phyloP scores from a whole-genome alignment of 2,888 invertebrate species.

The Amblyteles armatorius region DNA sequence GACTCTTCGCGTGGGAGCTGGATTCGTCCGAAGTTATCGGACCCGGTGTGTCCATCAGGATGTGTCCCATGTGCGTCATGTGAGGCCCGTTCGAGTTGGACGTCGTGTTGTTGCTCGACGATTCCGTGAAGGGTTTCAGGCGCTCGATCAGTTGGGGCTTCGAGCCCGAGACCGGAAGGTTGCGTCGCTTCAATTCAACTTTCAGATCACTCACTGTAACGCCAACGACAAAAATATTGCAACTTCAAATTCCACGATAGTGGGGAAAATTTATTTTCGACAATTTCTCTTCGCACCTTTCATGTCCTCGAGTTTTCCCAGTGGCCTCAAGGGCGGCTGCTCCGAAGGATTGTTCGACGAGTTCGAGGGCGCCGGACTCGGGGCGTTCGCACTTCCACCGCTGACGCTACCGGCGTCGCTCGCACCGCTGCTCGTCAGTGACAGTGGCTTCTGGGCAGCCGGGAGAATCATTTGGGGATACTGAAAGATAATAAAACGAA shows the following conservation, averaged over 20 bases:
- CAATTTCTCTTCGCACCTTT: slow-evolving; percentile 86
- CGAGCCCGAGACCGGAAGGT: slow-evolving; percentile 97
- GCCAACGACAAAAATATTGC: slow-evolving; percentile 23
- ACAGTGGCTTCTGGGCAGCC: slow-evolving; percentile 87
- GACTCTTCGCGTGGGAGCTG: slow-evolving; percentile 81
- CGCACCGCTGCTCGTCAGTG: slow-evolving; percentile 81
- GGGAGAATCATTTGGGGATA: slow-evolving; percentile 94
- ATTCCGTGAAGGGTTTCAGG: slow-evolving; percentile 90
- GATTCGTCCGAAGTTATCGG: slow-evolving; percentile 82
- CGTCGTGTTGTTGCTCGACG: slow-evolving; percentile 78
- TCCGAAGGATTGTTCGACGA: slow-evolving; percentile 81
- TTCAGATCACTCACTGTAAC: slow-evolving; percentile 94
- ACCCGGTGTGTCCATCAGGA: slow-evolving; percentile 84
- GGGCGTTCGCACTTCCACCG: slow-evolving; percentile 79
- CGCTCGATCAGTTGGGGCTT: slow-evolving; percentile 98
- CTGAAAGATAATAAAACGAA: slow-evolving; percentile 75
- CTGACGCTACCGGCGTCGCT: slow-evolving; percentile 84
- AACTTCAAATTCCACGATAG: background rate
- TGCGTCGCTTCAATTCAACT: slow-evolving; percentile 96
- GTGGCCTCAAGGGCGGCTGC: slow-evolving; percentile 84
- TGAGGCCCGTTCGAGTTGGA: slow-evolving; percentile 81
- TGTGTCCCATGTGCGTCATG: slow-evolving; percentile 84
- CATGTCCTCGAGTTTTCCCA: slow-evolving; percentile 95
- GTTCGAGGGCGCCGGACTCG: slow-evolving; percentile 82
- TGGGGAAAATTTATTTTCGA: background rate